Conservation (phyloP, 2,888 invertebrate genomes). For the Drosophila villosipedis region DNA sequence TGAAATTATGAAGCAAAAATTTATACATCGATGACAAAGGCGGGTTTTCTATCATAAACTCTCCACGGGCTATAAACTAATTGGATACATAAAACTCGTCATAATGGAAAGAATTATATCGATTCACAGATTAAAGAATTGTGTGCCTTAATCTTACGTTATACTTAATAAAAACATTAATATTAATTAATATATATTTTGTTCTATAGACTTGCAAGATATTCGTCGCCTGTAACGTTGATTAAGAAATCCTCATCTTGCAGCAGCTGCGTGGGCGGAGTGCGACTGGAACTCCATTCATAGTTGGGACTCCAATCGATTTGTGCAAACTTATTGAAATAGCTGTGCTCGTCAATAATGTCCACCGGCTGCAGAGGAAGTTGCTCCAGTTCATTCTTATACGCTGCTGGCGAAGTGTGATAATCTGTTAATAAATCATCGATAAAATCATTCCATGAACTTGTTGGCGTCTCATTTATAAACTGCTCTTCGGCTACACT, state of each 20-base stretch:
- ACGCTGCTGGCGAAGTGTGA: conserved; percentile 40
- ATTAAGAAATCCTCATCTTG: conserved; percentile 50
- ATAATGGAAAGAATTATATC: conserved; percentile 77
- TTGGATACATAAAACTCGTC: conserved; percentile 37
- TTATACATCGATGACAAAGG: conserved; percentile 43
- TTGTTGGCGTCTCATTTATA: conserved; percentile 41
- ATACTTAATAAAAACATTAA: conserved; percentile 30
- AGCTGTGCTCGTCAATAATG: conserved; percentile 59
- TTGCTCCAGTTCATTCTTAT: conserved; percentile 54
- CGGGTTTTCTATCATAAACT: conserved; percentile 65
- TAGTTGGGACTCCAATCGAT: conserved; percentile 87
- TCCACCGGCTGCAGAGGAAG: conserved; percentile 13
- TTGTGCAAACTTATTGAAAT: conserved; percentile 55
- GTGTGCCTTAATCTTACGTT: conserved; percentile 33
- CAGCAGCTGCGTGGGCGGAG: conserved; percentile 72
- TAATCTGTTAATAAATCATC: conserved; percentile 80
- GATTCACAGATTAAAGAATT: conserved; percentile 65
- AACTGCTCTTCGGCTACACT: conserved; percentile 53
- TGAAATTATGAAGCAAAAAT: conserved; percentile 58
- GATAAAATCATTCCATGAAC: conserved; percentile 65
- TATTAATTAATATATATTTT: neutral
- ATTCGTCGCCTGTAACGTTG: conserved; percentile 6
- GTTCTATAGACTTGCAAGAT: conserved; percentile 53
- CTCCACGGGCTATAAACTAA: conserved; percentile 45
- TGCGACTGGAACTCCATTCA: conserved; percentile 85